Evolutionary conservation across 2,888 invertebrate species (phyloP).

Genomic region (Thumatha senex): DNA sequence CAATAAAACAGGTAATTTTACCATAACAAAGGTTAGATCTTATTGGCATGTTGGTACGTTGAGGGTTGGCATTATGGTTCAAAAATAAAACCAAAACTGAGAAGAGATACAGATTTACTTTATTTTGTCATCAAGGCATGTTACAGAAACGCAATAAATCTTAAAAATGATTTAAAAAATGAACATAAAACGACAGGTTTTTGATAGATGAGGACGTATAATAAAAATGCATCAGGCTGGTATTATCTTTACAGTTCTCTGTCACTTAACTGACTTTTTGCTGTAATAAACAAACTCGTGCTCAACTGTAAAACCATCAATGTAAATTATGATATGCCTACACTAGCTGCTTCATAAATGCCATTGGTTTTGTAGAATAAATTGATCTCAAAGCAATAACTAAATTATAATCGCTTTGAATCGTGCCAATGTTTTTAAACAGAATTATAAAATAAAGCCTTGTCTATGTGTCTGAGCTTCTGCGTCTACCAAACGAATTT

Average conservation of each 20-base stretch:
- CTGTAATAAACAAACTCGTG: slow-evolving; percentile 47
- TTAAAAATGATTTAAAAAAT: slow-evolving; percentile 33
- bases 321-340: slow-evolving; percentile 37
- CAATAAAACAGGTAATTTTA: no score
- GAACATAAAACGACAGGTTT: slow-evolving; percentile 2
- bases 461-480: no score
- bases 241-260: slow-evolving; percentile 40
- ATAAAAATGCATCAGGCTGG: slow-evolving; percentile 36
- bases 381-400: slow-evolving; percentile 13
- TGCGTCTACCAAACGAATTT: no score
- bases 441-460: no score
- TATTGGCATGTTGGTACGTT: no score
- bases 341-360: slow-evolving; percentile 26
- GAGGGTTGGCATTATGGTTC: no score
- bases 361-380: slow-evolving; percentile 34
- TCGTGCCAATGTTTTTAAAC: background rate
- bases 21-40: no score
- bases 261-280: slow-evolving; percentile 48
- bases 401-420: background rate
- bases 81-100: no score
- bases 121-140: no score
- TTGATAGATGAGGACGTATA: slow-evolving; percentile 44
- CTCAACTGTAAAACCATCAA: slow-evolving; percentile 44
- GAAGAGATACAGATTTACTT: background rate
- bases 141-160: slow-evolving; percentile 1